These are phyloP conservation scores for Phortica okadai DNA, from an alignment of 2,888 invertebrate species.

Conservation along the genomic window DNA sequence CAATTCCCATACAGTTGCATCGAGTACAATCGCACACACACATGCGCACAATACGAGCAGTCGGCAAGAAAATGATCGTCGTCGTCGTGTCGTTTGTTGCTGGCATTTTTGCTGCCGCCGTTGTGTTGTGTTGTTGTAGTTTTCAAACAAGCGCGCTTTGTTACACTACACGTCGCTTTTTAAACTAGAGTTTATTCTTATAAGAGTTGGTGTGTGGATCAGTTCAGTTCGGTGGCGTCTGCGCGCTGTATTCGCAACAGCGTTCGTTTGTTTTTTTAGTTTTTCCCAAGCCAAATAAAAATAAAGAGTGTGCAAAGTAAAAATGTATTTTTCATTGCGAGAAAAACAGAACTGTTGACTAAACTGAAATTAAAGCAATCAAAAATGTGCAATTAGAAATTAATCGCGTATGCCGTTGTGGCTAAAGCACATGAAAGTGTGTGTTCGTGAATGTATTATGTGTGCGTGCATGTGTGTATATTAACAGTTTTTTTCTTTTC, in stretches of 20 bases:
- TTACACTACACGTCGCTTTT: constrained; percentile 57
- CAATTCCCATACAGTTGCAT: too few species aligned
- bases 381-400: constrained; percentile 14
- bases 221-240: constrained; percentile 41
- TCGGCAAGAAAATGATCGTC: constrained; percentile 9
- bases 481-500: constrained; percentile 24
- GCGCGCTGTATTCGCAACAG: neutral
- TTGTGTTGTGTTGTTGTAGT: constrained; percentile 6
- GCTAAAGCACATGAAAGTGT: neutral
- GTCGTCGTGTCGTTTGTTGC: neutral
- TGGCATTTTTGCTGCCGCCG: constrained; percentile 4
- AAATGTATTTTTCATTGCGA: constrained; percentile 13
- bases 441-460: neutral
- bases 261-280: neutral
- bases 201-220: constrained; percentile 71
- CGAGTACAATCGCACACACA: constrained; percentile 1
- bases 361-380: neutral
- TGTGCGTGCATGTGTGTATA: neutral
- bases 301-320: neutral
- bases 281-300: constrained; percentile 8
- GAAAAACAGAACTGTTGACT: neutral
- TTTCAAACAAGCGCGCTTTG: constrained; percentile 53
- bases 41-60: constrained; percentile 15
- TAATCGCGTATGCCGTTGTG: constrained; percentile 15
- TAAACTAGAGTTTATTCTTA: constrained; percentile 73